Conservation (phyloP, 64 coral and sea anemone genomes). For the Trachythela sp. region DNA sequence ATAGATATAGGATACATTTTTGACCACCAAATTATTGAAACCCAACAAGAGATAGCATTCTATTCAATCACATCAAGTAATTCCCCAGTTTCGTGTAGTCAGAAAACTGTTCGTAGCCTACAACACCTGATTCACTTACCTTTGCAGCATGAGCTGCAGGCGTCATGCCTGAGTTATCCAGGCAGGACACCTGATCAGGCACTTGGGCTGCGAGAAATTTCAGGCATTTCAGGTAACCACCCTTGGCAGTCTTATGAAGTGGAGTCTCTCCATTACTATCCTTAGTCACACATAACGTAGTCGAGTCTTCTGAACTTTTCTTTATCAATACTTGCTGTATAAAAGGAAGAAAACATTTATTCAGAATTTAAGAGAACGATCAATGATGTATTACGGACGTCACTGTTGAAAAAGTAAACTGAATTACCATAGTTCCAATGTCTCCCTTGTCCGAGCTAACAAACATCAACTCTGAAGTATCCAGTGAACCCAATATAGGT, state of each 20-base stretch:
- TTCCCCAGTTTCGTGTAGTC: too few species aligned
- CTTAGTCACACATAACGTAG: background rate
- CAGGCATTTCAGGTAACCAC: slow-evolving; percentile 17
- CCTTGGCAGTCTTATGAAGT: slow-evolving; percentile 8
- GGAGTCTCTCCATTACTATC: slow-evolving; percentile 7
- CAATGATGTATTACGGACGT: background rate
- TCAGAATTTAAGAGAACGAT: background rate
- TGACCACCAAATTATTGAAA: too few species aligned
- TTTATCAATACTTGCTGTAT: background rate
- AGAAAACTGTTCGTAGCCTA: too few species aligned
- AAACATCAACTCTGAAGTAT: background rate
- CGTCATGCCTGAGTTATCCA: background rate
- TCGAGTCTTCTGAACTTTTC: background rate
- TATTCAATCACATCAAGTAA: too few species aligned
- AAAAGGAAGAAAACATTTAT: background rate
- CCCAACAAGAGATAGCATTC: background rate
- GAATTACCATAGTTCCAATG: slow-evolving; percentile 8
- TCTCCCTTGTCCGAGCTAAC: slow-evolving; percentile 12
- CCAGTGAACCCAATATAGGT: background rate
- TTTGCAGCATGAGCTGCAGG: slow-evolving; percentile 21
- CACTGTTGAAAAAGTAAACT: too few species aligned
- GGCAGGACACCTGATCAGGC: background rate
- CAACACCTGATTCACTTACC: background rate
- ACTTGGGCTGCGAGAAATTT: background rate
- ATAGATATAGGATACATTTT: background rate